These are phyloP conservation scores for Marasmarcha lunaedactyla DNA, from an alignment of 2,888 invertebrate genomes.

Conservation along the genomic window DNA sequence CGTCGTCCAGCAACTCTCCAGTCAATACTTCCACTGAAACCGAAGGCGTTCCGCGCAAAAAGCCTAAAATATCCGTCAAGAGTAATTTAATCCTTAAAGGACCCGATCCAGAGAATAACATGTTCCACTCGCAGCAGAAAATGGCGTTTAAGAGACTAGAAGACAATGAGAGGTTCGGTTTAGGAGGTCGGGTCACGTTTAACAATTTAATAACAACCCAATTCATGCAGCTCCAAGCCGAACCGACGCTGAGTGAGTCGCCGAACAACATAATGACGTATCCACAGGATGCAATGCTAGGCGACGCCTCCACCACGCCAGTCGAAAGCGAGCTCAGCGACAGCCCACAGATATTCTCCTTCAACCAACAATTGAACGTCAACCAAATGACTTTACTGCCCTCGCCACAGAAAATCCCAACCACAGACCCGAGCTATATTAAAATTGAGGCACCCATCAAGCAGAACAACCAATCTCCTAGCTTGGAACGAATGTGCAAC, in stretches of 20 bases:
- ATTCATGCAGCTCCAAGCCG: constrained; percentile 56
- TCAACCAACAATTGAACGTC: constrained; percentile 50
- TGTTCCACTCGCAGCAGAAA: constrained; percentile 63
- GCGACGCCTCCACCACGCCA: constrained; percentile 37
- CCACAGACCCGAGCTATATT: constrained; percentile 56
- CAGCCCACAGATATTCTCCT: constrained; percentile 47
- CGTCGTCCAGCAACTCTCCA: constrained; percentile 50
- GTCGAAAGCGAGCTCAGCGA: constrained; percentile 35
- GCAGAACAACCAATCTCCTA: constrained; percentile 58
- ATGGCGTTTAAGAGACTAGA: constrained; percentile 57
- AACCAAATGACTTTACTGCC: constrained; percentile 47
- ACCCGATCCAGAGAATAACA: constrained; percentile 51
- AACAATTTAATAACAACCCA: constrained; percentile 59
- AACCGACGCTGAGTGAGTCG: constrained; percentile 44
- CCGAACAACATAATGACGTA: constrained; percentile 44
- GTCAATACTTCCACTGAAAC: constrained; percentile 34
- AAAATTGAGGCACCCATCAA: constrained; percentile 57
- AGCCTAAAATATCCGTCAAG: constrained; percentile 64
- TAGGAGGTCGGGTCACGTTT: constrained; percentile 52
- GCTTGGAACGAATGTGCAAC: constrained; percentile 55
- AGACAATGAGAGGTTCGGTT: constrained; percentile 50
- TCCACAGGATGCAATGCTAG: constrained; percentile 41
- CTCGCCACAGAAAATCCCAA: constrained; percentile 46
- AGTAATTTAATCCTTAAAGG: constrained; percentile 63
- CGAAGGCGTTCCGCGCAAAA: constrained; percentile 52